Base-by-base conservation (phyloP, 2,888 invertebrate species). In the Lycocerus yunnanus region DNA sequence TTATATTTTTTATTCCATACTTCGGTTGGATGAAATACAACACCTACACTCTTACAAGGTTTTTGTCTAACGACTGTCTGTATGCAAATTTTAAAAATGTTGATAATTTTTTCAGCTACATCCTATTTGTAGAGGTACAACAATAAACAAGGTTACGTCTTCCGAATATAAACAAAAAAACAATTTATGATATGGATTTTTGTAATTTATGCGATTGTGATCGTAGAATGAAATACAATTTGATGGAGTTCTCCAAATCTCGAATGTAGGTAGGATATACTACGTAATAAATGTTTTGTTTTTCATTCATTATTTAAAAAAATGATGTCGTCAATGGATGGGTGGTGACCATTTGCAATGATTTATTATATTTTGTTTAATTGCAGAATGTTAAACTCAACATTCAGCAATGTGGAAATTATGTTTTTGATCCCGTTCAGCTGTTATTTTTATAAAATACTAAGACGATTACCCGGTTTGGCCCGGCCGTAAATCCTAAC, bases 1-100 rank as follows among this genome's bases (percentile, higher is more conserved):
- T 71, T 27, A 66, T 16, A 67, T 71, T 43, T 59, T 71, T 67
- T 67, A 60, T 61, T 61, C 61, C 16, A 61, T 15, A 18, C 61
- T 13, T 13, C 18, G 13, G 16, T 61, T 61, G 61, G 61, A 61
- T 15, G 15, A 61, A 61, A 61, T 18, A 15, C 27, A 27, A 27
- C 27, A 27, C 27, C 27, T 27, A 61, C 61, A 61, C 18, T 61
- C 61, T 15, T 18, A 61, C 18, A 61, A 61, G 18, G 15, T 15
- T 18, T 15, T 18, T 18, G 61, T 61, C 61, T 61, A 61, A 61
- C 61, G 61, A 61, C 18, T 16, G 60, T 60, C 60, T 60, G 60
- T 60, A 18, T 61, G 16, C 18, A 27, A 27, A 27, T 27, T 18
- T 61, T 11, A 13, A 61, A 61, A 61, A 18, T 61, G 61, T 61